Evolutionary conservation across 2,888 invertebrate genomes (phyloP), one percentile per base, ranked within the genome.

Genomic region (Agrotis exclamationis): DNA sequence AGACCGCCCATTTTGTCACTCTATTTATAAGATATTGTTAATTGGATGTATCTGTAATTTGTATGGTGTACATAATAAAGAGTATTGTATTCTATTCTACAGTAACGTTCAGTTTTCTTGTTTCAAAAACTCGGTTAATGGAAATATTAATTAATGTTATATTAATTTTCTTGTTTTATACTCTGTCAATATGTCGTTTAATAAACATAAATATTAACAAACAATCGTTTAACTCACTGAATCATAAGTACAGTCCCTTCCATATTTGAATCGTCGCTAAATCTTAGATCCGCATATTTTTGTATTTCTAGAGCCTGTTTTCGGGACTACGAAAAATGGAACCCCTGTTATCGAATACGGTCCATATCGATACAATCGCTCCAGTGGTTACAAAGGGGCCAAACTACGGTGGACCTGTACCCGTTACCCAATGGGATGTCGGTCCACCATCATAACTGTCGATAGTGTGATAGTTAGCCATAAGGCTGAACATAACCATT

Each of bases 351-450:
- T 79, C 16, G 68, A 51, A 20, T 45, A 63, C 1, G 79, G 82
- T 3, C 64, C 45, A 1, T 80, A 79, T 20, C 50, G 79, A 4
- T 79, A 79, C 18, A 80, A 80, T 54, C 60, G 63, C 18, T 51
- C 62, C 14, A 66, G 71, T 58, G 64, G 76, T 20, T 62, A 59
- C 48, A 76, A 44, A 9, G 88, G 88, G 3, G 22, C 73, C 3
- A 84, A 86, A 68, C 66, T 82, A 0, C 64, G 79, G 2, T 87
- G 87, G 87, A 82, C 83, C 14, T 87, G 87, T 53, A 80, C 77
- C 4, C 62, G 67, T 2, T 76, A 60, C 22, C 56, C 67, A 7
- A 1, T 48, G 22, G 78, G 80, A 4, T 83, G 83, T 45, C 65
- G 74, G 18, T 72, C 84, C 6, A 74, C 75, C 6, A 63, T 83